Evolutionary conservation across 2,888 invertebrate genomes (phyloP).

Genomic region (Thymelicus lineola): DNA sequence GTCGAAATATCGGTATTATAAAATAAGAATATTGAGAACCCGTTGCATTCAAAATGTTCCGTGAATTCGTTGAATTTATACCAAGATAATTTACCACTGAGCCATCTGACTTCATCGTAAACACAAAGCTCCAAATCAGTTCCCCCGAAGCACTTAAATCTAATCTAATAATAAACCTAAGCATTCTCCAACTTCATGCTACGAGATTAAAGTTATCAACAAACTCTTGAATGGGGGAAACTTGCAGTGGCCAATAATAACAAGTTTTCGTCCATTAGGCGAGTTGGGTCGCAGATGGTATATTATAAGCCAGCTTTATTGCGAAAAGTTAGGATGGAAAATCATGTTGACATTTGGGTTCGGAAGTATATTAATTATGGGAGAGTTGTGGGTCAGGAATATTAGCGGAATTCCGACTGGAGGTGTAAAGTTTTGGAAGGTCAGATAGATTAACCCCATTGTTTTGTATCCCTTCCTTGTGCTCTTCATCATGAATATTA

Average conservation of each 20-base stretch:
- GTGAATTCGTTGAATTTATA: too few species aligned
- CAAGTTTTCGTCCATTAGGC: slow-evolving; percentile 27
- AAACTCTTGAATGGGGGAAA: slow-evolving; percentile 23
- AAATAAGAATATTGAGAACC: too few species aligned
- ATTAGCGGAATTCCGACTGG: background rate
- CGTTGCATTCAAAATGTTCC: too few species aligned
- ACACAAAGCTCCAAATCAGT: slow-evolving; percentile 15
- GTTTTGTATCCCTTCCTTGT: too few species aligned
- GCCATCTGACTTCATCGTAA: background rate
- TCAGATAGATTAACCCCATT: too few species aligned
- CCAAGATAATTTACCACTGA: too few species aligned
- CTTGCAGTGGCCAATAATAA: slow-evolving; percentile 21
- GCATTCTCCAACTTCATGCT: slow-evolving; percentile 21
- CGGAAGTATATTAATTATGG: slow-evolving; percentile 7
- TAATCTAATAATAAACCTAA: slow-evolving; percentile 22
- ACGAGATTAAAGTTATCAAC: slow-evolving; percentile 24
- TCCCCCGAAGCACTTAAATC: slow-evolving; percentile 13
- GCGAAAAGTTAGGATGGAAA: slow-evolving; percentile 25
- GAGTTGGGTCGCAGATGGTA: slow-evolving; percentile 24
- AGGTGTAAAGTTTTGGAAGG: slow-evolving; percentile 6
- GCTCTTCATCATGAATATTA: too few species aligned
- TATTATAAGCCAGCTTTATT: slow-evolving; percentile 26
- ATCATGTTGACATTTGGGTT: slow-evolving; percentile 1
- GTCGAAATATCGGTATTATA: too few species aligned
- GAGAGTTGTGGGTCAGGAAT: background rate